A percentile compares a stretch with the other conserved stretches of the same genome.
phyloP scores from a whole-genome alignment of 2,797 vertebrate species.

The Phataginus tricuspis region DNA sequence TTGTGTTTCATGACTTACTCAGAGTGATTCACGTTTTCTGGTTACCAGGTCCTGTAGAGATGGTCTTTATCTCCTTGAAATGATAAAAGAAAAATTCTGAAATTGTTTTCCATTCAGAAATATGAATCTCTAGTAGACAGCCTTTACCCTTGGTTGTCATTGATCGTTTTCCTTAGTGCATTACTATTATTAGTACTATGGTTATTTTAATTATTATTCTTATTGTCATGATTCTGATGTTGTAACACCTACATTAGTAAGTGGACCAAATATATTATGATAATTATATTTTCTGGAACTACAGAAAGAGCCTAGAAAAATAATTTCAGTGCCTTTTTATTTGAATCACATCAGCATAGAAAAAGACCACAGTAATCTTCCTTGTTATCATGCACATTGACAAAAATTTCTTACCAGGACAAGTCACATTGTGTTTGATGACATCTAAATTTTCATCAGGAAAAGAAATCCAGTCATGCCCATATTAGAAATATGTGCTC shows the following conservation, averaged over 20 bases:
- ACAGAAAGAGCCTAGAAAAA: background rate
- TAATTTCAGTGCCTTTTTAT: background rate
- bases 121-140: background rate
- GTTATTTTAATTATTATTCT: constrained; percentile 14
- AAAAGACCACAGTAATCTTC: background rate
- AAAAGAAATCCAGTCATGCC: constrained; percentile 6
- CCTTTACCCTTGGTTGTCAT: background rate
- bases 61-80: background rate
- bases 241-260: background rate
- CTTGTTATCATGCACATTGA: background rate
- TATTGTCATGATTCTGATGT: background rate
- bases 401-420: background rate
- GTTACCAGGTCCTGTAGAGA: background rate
- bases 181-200: background rate
- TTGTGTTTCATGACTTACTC: background rate
- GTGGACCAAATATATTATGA: background rate
- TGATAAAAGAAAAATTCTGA: background rate
- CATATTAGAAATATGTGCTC: background rate
- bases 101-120: background rate
- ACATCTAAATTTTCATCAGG: constrained; percentile 21
- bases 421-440: background rate
- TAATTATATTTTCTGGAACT: background rate
- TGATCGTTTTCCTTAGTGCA: background rate
- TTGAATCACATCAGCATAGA: background rate
- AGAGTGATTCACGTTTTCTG: background rate